A percentile compares a stretch with the other conserved stretches of the same genome.
Evolutionary conservation across 2,797 vertebrate species (phyloP).

Genomic region (Myotis planiceps): DNA sequence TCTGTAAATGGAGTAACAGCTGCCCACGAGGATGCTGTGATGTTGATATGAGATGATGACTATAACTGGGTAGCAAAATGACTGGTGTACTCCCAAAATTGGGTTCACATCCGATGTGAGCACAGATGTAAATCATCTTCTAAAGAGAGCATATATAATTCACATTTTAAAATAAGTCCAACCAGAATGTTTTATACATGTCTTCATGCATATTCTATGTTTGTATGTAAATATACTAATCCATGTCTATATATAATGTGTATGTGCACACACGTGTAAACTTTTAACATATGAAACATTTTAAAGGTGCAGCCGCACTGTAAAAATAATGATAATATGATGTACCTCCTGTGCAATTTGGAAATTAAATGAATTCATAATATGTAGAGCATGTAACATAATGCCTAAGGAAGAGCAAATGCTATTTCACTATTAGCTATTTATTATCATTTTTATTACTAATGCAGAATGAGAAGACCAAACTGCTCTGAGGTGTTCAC

Average conservation of each 20-base stretch:
- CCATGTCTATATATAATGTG: neutral
- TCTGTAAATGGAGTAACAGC: slow-evolving; percentile 18
- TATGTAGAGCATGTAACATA: neutral
- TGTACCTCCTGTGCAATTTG: neutral
- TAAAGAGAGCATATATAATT: neutral
- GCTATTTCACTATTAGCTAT: neutral
- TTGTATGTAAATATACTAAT: slow-evolving; percentile 15
- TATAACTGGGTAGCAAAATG: neutral
- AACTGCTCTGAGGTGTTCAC: neutral
- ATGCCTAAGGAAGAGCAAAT: neutral
- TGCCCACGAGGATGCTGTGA: neutral
- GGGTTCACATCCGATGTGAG: neutral
- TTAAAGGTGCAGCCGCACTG: neutral
- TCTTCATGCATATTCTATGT: neutral
- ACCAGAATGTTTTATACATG: neutral
- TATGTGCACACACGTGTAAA: neutral
- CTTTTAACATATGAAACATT: neutral
- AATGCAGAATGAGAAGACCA: neutral
- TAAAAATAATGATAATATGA: neutral
- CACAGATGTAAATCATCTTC: slow-evolving; percentile 23
- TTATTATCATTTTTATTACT: neutral
- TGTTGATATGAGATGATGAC: neutral
- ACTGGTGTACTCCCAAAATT: neutral
- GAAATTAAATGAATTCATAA: slow-evolving; percentile 25
- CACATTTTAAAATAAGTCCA: slow-evolving; percentile 46